Evolutionary conservation across 2,888 invertebrate species (phyloP).

Genomic region (Griposia aprilina): DNA sequence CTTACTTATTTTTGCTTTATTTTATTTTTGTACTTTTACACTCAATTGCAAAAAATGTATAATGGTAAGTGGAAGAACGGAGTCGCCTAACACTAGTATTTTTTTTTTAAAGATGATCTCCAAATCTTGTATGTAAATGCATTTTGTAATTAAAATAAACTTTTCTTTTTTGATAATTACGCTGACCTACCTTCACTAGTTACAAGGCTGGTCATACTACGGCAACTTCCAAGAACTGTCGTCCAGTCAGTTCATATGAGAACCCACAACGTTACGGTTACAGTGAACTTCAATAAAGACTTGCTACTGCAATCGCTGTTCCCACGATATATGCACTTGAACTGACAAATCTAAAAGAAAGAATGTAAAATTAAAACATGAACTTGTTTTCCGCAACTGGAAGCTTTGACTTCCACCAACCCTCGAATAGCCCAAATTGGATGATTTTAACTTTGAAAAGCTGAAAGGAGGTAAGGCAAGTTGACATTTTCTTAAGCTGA

Average conservation of each 20-base stretch:
- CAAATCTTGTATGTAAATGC: too few relatives aligned
- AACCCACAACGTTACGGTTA: background rate
- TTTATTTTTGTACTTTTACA: too few relatives aligned
- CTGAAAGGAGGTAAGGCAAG: constrained; percentile 58
- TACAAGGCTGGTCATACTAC: constrained; percentile 13
- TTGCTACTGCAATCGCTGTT: background rate
- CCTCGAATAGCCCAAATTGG: constrained; percentile 61
- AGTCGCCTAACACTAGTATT: too few relatives aligned
- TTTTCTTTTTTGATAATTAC: background rate
- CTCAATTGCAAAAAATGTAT: too few relatives aligned
- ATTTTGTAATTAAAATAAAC: too few relatives aligned
- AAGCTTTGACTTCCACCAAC: constrained; percentile 44
- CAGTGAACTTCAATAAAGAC: background rate
- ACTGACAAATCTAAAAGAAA: constrained; percentile 3
- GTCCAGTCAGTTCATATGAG: background rate
- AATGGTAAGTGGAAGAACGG: too few relatives aligned
- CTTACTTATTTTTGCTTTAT: too few relatives aligned
- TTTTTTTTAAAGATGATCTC: too few relatives aligned
- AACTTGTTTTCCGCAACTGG: constrained; percentile 28
- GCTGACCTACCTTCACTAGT: constrained; percentile 19
- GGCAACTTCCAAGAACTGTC: background rate
- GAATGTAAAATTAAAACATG: constrained; percentile 9
- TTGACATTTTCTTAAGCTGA: constrained; percentile 66
- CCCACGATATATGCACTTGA: constrained; percentile 1
- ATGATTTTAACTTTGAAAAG: constrained; percentile 59